Evolutionary conservation across 1,140 invertebrate genomes (phyloP).

Genomic region (Pseudomyrmex sp.): DNA sequence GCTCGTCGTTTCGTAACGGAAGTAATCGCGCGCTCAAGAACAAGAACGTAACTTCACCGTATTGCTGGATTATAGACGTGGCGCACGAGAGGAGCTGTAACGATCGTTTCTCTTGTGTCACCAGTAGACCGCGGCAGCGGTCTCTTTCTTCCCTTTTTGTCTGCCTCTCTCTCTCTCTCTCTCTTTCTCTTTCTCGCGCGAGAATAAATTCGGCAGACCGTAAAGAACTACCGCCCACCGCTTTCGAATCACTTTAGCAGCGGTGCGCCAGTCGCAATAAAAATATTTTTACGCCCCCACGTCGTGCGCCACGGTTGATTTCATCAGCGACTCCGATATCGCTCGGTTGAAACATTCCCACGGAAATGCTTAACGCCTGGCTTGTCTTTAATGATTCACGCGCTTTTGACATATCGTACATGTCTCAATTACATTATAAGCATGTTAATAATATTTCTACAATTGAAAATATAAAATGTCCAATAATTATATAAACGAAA

Average conservation of each 20-base stretch:
- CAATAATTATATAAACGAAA: not conserved
- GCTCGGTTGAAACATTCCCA: constrained; percentile 35
- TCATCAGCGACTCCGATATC: not conserved
- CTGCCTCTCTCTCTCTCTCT: no score
- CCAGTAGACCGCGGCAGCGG: constrained; percentile 41
- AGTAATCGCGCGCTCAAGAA: constrained; percentile 56
- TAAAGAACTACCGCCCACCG: constrained; percentile 17
- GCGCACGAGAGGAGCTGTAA: constrained; percentile 41
- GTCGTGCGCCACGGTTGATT: not conserved
- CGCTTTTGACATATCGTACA: not conserved
- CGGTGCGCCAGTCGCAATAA: constrained; percentile 36
- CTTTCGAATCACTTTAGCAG: constrained; percentile 37
- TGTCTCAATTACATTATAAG: not conserved
- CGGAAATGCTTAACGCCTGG: not conserved
- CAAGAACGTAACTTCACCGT: constrained; percentile 22
- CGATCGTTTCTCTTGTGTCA: constrained; percentile 51
- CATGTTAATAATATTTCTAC: not conserved
- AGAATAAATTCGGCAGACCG: constrained; percentile 48
- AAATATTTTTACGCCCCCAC: constrained; percentile 63
- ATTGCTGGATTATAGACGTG: constrained; percentile 48
- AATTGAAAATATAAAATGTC: not conserved
- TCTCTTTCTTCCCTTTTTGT: not conserved
- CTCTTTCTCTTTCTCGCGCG: constrained; percentile 4
- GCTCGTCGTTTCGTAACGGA: constrained; percentile 59
- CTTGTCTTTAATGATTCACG: not conserved